Evolutionary conservation across 2,888 invertebrate species (phyloP).

Genomic region (Pterostichus madidus): DNA sequence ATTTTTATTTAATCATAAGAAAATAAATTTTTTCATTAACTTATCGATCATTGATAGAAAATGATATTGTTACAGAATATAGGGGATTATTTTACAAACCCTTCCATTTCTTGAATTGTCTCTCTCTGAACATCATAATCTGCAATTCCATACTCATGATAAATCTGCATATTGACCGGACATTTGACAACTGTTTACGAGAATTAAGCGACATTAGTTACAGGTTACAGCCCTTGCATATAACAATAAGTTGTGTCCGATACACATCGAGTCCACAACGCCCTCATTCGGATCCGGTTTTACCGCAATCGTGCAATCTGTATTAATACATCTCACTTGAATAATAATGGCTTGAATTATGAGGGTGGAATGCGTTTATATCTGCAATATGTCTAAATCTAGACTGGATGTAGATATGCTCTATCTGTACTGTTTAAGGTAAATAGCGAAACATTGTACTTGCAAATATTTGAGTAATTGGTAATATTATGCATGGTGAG

Average conservation of each 20-base stretch:
- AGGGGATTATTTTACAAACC: too few relatives aligned
- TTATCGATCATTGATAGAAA: too few relatives aligned
- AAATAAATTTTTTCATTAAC: too few relatives aligned
- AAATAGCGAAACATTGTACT: conserved; percentile 11
- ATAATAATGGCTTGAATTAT: conserved; percentile 31
- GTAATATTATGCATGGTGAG: not conserved
- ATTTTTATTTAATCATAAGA: too few relatives aligned
- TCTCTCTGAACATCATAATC: too few relatives aligned
- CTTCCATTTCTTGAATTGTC: too few relatives aligned
- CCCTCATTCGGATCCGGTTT: not conserved
- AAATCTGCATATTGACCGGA: too few relatives aligned
- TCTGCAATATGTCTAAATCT: conserved; percentile 26
- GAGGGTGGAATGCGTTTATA: not conserved
- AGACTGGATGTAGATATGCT: not conserved
- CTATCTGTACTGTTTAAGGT: not conserved
- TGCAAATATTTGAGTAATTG: conserved; percentile 12
- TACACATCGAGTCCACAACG: not conserved
- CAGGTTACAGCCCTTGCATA: not conserved
- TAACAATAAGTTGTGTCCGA: too few relatives aligned
- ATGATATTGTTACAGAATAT: too few relatives aligned
- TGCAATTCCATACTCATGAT: too few relatives aligned
- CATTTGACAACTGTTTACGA: too few relatives aligned
- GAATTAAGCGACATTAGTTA: too few relatives aligned
- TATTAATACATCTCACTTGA: conserved; percentile 23
- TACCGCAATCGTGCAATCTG: not conserved